Base-by-base conservation (phyloP, 2,888 invertebrate genomes). In the Lasioglossum zephyrum region DNA sequence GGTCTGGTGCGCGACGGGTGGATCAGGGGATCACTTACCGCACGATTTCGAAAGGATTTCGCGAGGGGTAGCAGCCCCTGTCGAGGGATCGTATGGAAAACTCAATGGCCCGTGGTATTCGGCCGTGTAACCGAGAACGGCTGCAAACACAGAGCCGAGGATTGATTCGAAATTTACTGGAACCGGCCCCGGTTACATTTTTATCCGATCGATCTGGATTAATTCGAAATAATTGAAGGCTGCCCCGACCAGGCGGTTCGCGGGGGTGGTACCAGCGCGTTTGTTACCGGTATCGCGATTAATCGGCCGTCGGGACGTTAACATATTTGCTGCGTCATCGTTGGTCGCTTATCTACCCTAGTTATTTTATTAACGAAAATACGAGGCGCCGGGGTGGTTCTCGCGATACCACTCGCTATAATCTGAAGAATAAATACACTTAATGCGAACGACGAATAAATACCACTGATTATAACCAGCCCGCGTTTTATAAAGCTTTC, bases 11-110 rank as follows among this genome's bases (percentile, higher is more conserved):
- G 89, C 92, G 92, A 92, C 92, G 91, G 91, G 87, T 90, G 92
- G 91, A 92, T 92, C 92, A 92, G 91, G 89, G 91, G 93, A 93
- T 94, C 93, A 92, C 93, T 93, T 93, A 92, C 92, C 90, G 90
- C 88, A 84, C 91, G 92, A 92, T 93, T 92, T 90, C 91, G 87
- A 92, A 92, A 91, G 91, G 90, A 92, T 92, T 91, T 87, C 89
- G 84, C 86, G 73, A 83, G 83, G 79, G 88, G 73, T 79, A 84
- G 74, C 73, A 76, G 76, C 73, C 86, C 78, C 79, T 79, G 82
- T 77, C 75, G 80, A 53, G 83, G 78, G 73, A 76, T 82, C 78
- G 78, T 81, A 87, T 73, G 87, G 86, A 79, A 74, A 87, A 87
- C 66, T 81, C 87, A 87, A 87, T 87, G 87, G 80, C 53, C 80